phyloP scores from a whole-genome alignment of 2,113 vertebrate genomes.

The Mola mola region DNA sequence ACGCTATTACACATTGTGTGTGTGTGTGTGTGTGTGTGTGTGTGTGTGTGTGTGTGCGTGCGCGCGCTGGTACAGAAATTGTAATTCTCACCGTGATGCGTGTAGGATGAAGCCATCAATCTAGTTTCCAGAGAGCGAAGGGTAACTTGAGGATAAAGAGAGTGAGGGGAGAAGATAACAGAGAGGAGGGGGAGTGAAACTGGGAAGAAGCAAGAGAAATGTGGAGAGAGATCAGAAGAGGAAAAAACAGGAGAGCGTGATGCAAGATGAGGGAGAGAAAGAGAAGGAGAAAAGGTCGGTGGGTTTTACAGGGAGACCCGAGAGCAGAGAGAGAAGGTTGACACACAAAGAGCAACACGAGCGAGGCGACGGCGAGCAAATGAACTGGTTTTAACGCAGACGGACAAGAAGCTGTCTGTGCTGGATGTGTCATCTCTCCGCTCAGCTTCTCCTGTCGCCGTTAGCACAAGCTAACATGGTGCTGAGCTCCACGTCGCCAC shows the following conservation, averaged over 20 bases:
- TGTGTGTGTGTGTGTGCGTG: constrained; percentile 27
- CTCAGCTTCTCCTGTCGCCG: constrained; percentile 18
- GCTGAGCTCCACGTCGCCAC: no score
- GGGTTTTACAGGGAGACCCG: background rate
- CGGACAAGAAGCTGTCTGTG: constrained; percentile 53
- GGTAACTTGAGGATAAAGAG: constrained; percentile 61
- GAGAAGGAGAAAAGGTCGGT: constrained; percentile 11
- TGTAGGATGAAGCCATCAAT: constrained; percentile 71
- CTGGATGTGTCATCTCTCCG: constrained; percentile 47
- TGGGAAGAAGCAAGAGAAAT: constrained; percentile 1
- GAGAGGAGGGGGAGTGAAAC: constrained; percentile 2
- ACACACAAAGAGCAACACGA: constrained; percentile 1
- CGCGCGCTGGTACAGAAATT: constrained; percentile 44
- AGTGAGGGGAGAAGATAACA: constrained; percentile 52
- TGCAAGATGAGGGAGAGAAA: constrained; percentile 15
- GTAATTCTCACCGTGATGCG: constrained; percentile 73
- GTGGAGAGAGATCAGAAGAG: background rate
- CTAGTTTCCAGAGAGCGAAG: constrained; percentile 65
- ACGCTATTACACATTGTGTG: no score
- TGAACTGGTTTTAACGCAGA: constrained; percentile 58
- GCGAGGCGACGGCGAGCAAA: constrained; percentile 56
- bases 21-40: constrained; percentile 18
- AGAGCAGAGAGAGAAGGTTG: background rate
- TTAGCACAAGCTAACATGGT: constrained; percentile 9
- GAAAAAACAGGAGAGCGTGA: constrained; percentile 9